A percentile compares a stretch with the other conserved stretches of the same genome.
These are phyloP conservation scores for Erebia ligea DNA, from an alignment of 2,888 invertebrate species.

Conservation along the genomic window DNA sequence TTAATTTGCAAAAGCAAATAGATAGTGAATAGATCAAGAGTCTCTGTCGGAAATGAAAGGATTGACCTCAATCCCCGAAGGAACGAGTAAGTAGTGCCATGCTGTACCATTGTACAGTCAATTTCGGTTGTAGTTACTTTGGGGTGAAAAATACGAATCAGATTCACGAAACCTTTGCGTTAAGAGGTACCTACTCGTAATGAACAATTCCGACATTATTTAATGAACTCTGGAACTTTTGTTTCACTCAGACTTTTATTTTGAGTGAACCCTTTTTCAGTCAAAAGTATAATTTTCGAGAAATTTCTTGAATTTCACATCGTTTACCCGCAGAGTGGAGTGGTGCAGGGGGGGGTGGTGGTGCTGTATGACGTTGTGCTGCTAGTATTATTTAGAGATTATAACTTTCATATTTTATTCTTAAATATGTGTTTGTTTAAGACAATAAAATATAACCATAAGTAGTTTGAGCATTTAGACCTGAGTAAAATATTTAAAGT, in stretches of 20 bases:
- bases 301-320: too few relatives aligned
- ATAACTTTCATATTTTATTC: too few relatives aligned
- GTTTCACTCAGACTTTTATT: not conserved
- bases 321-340: too few relatives aligned
- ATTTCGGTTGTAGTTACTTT: slow-evolving; percentile 33
- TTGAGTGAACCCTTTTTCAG: not conserved
- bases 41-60: slow-evolving; percentile 5
- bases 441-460: not conserved
- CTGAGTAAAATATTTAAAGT: slow-evolving; percentile 11
- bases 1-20: not conserved
- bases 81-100: slow-evolving; percentile 37
- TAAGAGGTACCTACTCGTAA: slow-evolving; percentile 13
- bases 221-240: not conserved
- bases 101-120: slow-evolving; percentile 32
- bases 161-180: slow-evolving; percentile 21
- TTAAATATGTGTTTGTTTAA: too few relatives aligned
- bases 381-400: too few relatives aligned
- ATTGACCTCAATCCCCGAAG: slow-evolving; percentile 27
- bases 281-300: not conserved
- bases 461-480: not conserved
- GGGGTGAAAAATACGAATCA: slow-evolving; percentile 19
- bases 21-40: not conserved
- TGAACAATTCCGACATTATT: slow-evolving; percentile 1
- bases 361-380: too few relatives aligned
- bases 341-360: too few relatives aligned